Conservation (phyloP, 2,888 invertebrate species). For the Drosophila neonasuta region DNA sequence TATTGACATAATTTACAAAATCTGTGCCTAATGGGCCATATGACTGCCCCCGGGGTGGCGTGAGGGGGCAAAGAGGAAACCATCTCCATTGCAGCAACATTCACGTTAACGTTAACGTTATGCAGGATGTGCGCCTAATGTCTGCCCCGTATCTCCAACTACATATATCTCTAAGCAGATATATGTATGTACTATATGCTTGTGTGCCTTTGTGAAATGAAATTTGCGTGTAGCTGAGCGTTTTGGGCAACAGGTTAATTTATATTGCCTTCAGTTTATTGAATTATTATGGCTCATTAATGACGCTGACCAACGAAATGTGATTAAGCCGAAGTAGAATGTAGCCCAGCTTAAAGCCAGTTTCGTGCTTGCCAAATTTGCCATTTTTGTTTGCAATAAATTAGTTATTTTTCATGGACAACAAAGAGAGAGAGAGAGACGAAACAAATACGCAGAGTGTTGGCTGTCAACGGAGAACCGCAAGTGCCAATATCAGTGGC, state of each 20-base stretch:
- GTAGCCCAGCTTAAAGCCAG: not conserved
- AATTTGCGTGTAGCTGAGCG: conserved; percentile 22
- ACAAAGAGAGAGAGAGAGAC: conserved; percentile 1
- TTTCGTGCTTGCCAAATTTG: conserved; percentile 39
- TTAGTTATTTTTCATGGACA: conserved; percentile 48
- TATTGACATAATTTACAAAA: conserved; percentile 76
- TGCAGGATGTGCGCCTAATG: conserved; percentile 34
- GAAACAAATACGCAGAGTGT: conserved; percentile 6
- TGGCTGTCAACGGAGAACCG: conserved; percentile 44
- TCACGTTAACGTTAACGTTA: not conserved
- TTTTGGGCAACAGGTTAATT: conserved; percentile 66
- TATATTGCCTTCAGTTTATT: conserved; percentile 67
- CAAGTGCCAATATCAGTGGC: conserved; percentile 50
- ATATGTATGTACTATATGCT: not conserved
- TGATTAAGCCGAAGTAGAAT: conserved; percentile 40
- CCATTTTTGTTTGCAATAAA: conserved; percentile 49
- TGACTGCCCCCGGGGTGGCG: conserved; percentile 49
- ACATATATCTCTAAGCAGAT: not conserved
- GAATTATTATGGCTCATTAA: conserved; percentile 72
- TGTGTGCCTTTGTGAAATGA: not conserved
- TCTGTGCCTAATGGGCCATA: conserved; percentile 74
- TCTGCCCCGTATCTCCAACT: conserved; percentile 17
- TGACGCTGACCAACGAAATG: conserved; percentile 42
- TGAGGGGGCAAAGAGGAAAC: conserved; percentile 17
- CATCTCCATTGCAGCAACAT: not conserved